Base-by-base conservation (phyloP, 2,888 invertebrate species). In the Peribatodes rhomboidaria region DNA sequence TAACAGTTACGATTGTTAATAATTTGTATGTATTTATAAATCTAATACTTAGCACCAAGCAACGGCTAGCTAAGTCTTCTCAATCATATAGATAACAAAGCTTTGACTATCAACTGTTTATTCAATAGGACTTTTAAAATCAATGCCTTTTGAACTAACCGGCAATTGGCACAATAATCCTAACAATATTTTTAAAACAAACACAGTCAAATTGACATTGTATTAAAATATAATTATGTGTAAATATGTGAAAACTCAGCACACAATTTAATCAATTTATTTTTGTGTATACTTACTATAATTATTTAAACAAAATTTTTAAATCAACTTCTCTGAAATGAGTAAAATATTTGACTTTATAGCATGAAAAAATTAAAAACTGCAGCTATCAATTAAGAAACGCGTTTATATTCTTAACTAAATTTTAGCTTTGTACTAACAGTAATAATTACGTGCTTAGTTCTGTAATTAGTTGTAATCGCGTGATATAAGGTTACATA, bases 1-100 rank as follows among this genome's bases (percentile, higher is more conserved):
- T 91, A 92, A 89, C 80, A 74, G 72, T 82, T 73, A 63, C 27
- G 79, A 83, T 80, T 87, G 86, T 90, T 84, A 86, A 86, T 88
- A 87, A 86, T 84, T 83, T 81, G 85, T 89, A 86, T 64, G 49
- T 68, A 54, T 35, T 64, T 61, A 44, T 31, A 3, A 16, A 41
- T 49, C 18, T 6, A 55, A 6, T 60, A 59, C 53, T 54, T 67
- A 61, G 52, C 44, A 54, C 35, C 57, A 65, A 42, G 27, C 27
- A 27, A 27, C 55, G 61, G 61, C 64, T 65, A 61, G 63, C 39
- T 22, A 18, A 27, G 10, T 16, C 13, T 42, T 10, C 6, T 6
- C 4, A n/a, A 14, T 14, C 13, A 3, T 37, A 37, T n/a, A 37
- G 11, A 42, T 46, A 18, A 22, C n/a, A 7, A 46, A 20, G 13